Evolutionary conservation across 2,797 vertebrate species (phyloP).

Genomic region (Petrocephalus sullivani): DNA sequence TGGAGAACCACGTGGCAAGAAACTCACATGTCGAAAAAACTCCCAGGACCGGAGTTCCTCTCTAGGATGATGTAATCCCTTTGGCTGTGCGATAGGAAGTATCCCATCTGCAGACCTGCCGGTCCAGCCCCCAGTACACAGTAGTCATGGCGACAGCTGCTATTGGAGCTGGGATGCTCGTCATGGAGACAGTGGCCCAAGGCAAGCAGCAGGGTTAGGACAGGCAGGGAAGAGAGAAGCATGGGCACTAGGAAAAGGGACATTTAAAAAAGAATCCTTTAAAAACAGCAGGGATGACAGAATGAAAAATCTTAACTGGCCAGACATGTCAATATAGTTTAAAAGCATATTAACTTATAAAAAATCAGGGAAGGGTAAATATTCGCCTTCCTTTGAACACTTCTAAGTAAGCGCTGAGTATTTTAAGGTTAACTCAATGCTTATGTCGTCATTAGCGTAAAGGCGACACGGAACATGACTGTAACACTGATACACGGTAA

Average conservation of each 20-base stretch:
- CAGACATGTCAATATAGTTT: neutral
- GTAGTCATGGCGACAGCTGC: slow-evolving; percentile 67
- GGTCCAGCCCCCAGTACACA: slow-evolving; percentile 90
- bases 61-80: slow-evolving; percentile 84
- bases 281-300: neutral
- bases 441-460: neutral
- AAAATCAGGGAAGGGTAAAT: neutral
- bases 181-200: slow-evolving; percentile 35
- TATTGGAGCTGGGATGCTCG: slow-evolving; percentile 24
- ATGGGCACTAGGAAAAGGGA: slow-evolving; percentile 8
- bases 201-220: slow-evolving; percentile 41
- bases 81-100: slow-evolving; percentile 73
- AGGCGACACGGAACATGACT: neutral
- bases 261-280: neutral
- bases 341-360: neutral
- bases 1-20: neutral
- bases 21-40: slow-evolving; percentile 75
- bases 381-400: neutral
- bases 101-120: slow-evolving; percentile 82
- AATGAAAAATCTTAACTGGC: neutral
- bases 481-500: neutral
- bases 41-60: slow-evolving; percentile 71
- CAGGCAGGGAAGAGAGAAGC: slow-evolving; percentile 28
- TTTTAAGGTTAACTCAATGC: neutral
- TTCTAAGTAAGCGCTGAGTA: neutral